These are phyloP conservation scores for Etia nguti DNA, from an alignment of 2,113 vertebrate species.

Conservation along the genomic window DNA sequence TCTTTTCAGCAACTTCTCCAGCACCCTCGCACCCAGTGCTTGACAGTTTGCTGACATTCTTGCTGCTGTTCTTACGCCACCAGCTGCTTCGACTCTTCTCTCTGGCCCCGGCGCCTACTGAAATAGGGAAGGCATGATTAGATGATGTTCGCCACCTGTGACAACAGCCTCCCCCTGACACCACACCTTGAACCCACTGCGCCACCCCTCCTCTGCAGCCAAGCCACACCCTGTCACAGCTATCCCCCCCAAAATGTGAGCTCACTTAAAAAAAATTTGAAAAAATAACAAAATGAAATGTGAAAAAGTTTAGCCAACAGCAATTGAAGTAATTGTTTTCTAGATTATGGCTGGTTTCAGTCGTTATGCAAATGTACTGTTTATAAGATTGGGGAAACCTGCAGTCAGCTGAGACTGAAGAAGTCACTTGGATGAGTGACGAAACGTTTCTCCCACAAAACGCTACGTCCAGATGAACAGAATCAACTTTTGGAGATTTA, in stretches of 20 bases:
- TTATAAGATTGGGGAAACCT: too few species aligned
- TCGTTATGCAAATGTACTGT: too few species aligned
- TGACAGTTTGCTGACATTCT: too few species aligned
- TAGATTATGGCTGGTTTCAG: too few species aligned
- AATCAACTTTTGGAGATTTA: too few species aligned
- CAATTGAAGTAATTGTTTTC: background rate
- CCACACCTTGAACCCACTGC: background rate
- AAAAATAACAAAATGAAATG: background rate
- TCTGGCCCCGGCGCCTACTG: background rate
- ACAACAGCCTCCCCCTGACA: background rate
- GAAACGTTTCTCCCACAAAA: too few species aligned
- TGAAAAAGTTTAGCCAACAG: background rate
- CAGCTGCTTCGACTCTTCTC: background rate
- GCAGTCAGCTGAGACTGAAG: too few species aligned
- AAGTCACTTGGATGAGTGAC: too few species aligned
- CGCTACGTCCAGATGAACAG: too few species aligned
- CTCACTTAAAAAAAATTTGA: background rate
- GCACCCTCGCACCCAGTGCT: too few species aligned
- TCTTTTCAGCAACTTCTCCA: too few species aligned
- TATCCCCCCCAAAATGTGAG: background rate
- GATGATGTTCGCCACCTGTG: background rate
- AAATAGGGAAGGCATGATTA: background rate
- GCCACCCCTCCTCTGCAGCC: background rate
- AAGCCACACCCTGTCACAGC: background rate
- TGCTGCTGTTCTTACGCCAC: background rate